These are phyloP conservation scores for Karalla daura DNA, from an alignment of 2,797 vertebrate species.

Conservation along the genomic window DNA sequence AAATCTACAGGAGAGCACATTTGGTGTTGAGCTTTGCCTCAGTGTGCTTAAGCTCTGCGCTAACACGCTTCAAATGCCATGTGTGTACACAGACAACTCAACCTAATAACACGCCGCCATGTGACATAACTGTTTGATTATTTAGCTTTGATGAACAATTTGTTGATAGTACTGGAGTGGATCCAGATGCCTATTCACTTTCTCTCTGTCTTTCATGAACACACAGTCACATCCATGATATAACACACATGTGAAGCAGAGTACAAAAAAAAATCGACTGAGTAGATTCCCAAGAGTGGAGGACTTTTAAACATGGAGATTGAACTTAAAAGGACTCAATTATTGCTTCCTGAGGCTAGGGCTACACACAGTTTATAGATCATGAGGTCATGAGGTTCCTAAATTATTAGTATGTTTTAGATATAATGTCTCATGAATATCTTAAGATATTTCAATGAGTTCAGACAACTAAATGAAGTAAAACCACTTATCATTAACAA, in stretches of 20 bases:
- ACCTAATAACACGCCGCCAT: slow-evolving; percentile 1
- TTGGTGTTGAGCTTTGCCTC: slow-evolving; percentile 7
- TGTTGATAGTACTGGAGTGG: slow-evolving; percentile 56
- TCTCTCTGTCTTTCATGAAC: neutral
- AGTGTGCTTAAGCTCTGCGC: slow-evolving; percentile 7
- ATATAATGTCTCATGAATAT: slow-evolving; percentile 9
- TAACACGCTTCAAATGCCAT: slow-evolving; percentile 14
- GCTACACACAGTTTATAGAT: slow-evolving; percentile 10
- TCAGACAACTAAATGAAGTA: too few species aligned
- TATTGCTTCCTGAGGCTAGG: slow-evolving; percentile 48
- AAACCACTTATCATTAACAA: too few species aligned
- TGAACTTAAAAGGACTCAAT: slow-evolving; percentile 38
- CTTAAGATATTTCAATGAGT: slow-evolving; percentile 1
- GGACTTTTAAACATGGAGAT: slow-evolving; percentile 30
- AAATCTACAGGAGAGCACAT: slow-evolving; percentile 14
- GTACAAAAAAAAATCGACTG: slow-evolving; percentile 16
- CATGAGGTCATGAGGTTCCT: slow-evolving; percentile 28
- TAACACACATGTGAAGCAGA: slow-evolving; percentile 15
- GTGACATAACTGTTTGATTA: slow-evolving; percentile 39
- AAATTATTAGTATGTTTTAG: slow-evolving; percentile 42
- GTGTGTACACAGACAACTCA: slow-evolving; percentile 1
- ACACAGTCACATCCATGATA: slow-evolving; percentile 12
- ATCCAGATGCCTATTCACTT: slow-evolving; percentile 54
- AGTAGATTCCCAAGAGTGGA: slow-evolving; percentile 38
- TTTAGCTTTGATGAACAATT: slow-evolving; percentile 63